Percentiles rank a stretch among this genome's conserved stretches.
These are phyloP conservation scores for Echinometra lucunter DNA, from an alignment of 53 echinoderm and acorn worm species.

Conservation along the genomic window DNA sequence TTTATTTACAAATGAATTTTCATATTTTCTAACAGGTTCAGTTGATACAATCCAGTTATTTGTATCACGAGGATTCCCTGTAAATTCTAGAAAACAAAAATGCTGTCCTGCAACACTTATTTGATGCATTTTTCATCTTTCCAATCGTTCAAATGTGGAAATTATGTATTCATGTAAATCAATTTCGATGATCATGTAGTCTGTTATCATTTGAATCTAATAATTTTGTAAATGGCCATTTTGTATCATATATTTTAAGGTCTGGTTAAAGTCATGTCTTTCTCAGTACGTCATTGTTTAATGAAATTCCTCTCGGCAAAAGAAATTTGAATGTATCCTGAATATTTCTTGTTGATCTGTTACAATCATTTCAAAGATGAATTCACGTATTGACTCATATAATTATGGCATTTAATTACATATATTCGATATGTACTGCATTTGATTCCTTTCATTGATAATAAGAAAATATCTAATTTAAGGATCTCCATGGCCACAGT, in stretches of 20 bases:
- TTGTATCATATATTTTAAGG: constrained; percentile 50
- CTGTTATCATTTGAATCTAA: constrained; percentile 4
- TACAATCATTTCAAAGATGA: constrained; percentile 18
- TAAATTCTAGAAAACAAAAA: not conserved
- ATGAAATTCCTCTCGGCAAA: constrained; percentile 20
- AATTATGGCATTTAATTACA: not conserved
- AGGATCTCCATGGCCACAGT: constrained; percentile 53
- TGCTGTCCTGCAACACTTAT: constrained; percentile 12
- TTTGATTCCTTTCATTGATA: constrained; percentile 24
- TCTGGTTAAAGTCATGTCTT: constrained; percentile 35
- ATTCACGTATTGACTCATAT: not conserved
- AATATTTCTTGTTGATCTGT: constrained; percentile 3
- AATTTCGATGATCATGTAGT: constrained; percentile 7
- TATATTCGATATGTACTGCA: constrained; percentile 21
- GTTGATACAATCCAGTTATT: not conserved
- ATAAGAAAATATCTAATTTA: not conserved
- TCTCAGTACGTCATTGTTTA: constrained; percentile 28
- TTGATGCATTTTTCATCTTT: constrained; percentile 15
- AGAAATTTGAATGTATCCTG: not conserved
- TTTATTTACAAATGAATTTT: constrained; percentile 22
- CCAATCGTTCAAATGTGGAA: constrained; percentile 48
- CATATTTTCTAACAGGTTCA: not conserved
- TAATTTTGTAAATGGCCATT: constrained; percentile 41
- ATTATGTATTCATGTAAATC: constrained; percentile 57
- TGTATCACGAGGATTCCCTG: not conserved